A percentile compares a stretch with the other conserved stretches of the same genome.
These are phyloP conservation scores for Buphagus erythrorhynchus DNA, from an alignment of 2,797 vertebrate species.

Conservation along the genomic window DNA sequence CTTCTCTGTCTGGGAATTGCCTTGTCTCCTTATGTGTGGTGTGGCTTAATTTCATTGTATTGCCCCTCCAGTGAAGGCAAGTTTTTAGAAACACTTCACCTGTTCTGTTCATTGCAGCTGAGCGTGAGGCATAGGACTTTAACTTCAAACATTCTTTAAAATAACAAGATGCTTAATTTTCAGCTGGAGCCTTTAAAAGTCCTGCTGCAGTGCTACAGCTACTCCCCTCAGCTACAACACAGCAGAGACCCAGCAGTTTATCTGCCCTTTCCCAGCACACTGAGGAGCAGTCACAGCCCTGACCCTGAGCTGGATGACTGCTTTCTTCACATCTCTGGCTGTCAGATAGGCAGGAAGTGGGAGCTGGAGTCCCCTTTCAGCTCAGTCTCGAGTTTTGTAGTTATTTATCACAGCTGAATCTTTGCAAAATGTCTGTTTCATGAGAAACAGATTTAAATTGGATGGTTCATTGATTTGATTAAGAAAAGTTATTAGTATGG, in stretches of 20 bases:
- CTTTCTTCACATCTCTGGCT: not conserved
- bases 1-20: not conserved
- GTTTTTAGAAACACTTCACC: not conserved
- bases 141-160: not conserved
- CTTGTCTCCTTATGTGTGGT: not conserved
- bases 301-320: not conserved
- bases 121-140: not conserved
- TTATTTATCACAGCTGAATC: not conserved
- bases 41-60: not conserved
- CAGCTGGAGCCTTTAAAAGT: not conserved
- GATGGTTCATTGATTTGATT: slow-evolving; percentile 27
- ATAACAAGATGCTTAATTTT: slow-evolving; percentile 3
- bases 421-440: not conserved
- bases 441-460: slow-evolving; percentile 30
- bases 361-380: not conserved
- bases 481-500: slow-evolving; percentile 2
- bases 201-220: not conserved
- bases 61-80: not conserved
- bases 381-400: not conserved
- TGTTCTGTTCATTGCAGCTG: not conserved
- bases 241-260: not conserved
- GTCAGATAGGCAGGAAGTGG: not conserved
- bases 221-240: not conserved
- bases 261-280: not conserved
- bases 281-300: not conserved